phyloP scores from a whole-genome alignment of 1,140 invertebrate genomes.

The Sminthurides bifidus region DNA sequence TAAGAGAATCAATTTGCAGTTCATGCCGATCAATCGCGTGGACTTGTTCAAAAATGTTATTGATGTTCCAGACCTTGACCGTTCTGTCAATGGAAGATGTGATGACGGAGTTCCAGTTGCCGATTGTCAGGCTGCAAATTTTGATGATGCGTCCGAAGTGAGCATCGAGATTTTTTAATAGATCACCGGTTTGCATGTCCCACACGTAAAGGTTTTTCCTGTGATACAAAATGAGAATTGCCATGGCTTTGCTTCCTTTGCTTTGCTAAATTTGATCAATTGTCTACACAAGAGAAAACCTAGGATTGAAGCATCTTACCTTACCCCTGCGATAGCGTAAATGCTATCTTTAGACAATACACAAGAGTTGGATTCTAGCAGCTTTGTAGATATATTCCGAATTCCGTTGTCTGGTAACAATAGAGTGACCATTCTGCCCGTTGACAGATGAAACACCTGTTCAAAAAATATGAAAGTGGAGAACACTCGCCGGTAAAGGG shows the following conservation, averaged over 20 bases:
- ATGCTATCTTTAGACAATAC: slow-evolving; percentile 80
- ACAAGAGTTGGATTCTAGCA: slow-evolving; percentile 76
- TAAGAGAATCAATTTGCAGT: slow-evolving; percentile 83
- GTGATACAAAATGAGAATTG: slow-evolving; percentile 4
- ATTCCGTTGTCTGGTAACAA: slow-evolving; percentile 69
- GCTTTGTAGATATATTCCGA: slow-evolving; percentile 80
- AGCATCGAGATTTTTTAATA: slow-evolving; percentile 86
- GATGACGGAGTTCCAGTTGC: slow-evolving; percentile 84
- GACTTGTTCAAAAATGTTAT: slow-evolving; percentile 96
- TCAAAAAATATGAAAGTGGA: too few relatives aligned
- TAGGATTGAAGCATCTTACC: slow-evolving; percentile 39
- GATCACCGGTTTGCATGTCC: slow-evolving; percentile 60
- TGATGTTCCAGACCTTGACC: slow-evolving; percentile 98
- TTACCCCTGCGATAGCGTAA: slow-evolving; percentile 86
- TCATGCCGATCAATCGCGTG: slow-evolving; percentile 92
- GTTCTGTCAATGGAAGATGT: slow-evolving; percentile 95
- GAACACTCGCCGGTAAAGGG: too few relatives aligned
- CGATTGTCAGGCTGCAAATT: slow-evolving; percentile 67
- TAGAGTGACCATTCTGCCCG: slow-evolving; percentile 49
- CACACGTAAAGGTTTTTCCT: slow-evolving; percentile 94
- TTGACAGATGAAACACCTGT: slow-evolving; percentile 37
- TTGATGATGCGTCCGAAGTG: slow-evolving; percentile 95
- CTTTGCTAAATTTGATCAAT: not conserved
- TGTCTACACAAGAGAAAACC: not conserved
- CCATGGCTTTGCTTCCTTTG: not conserved